These are phyloP conservation scores for Clamator glandarius DNA, from an alignment of 2,797 vertebrate species.

Conservation along the genomic window DNA sequence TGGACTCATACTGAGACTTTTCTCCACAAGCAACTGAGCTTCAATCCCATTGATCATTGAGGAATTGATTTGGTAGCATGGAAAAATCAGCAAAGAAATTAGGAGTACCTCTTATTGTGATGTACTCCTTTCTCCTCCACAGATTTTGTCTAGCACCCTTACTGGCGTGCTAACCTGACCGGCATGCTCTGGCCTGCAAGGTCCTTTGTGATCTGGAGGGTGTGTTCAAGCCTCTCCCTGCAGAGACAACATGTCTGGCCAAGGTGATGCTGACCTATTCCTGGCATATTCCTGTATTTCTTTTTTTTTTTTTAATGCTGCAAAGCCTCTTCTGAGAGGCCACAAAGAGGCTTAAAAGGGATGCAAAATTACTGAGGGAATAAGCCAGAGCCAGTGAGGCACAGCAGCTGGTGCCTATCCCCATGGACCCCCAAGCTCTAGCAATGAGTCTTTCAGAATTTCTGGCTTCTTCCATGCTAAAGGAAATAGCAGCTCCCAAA, in stretches of 20 bases:
- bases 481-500: background rate
- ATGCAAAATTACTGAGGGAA: background rate
- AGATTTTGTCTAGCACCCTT: background rate
- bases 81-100: background rate
- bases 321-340: background rate
- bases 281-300: background rate
- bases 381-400: background rate
- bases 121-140: background rate
- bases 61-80: background rate
- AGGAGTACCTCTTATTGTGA: background rate
- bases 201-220: background rate
- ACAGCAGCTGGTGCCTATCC: background rate
- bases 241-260: conserved; percentile 41
- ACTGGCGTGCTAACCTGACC: background rate
- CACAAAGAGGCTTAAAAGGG: background rate
- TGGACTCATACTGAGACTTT: background rate
- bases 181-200: conserved; percentile 33
- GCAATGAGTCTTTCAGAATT: background rate
- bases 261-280: conserved; percentile 10
- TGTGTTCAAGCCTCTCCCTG: conserved; percentile 14
- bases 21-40: background rate
- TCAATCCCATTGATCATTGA: background rate
- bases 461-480: background rate
- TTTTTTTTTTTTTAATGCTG: background rate
- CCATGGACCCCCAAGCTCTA: background rate